Percentiles rank a stretch among this genome's conserved stretches.
Conservation (phyloP, 2,797 vertebrate genomes). For the Hyperoplus immaculatus region DNA sequence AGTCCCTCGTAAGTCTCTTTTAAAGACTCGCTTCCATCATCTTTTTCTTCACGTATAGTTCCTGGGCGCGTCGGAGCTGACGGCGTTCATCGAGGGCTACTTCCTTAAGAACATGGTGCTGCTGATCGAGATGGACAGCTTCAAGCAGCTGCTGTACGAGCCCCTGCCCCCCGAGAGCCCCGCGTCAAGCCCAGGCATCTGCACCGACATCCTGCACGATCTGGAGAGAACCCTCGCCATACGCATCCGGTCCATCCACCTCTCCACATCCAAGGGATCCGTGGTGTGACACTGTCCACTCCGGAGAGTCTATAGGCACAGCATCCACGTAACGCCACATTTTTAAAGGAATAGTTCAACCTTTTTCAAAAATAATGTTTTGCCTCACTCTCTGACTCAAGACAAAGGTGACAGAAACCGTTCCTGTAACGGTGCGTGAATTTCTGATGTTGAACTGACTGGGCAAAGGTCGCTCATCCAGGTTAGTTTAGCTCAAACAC, state of each 20-base stretch:
- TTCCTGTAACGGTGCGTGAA: too few species aligned
- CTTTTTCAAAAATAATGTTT: not conserved
- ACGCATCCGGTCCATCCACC: conserved; percentile 97
- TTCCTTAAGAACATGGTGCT: conserved; percentile 99
- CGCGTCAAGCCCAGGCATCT: conserved; percentile 84
- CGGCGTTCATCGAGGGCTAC: conserved; percentile 96
- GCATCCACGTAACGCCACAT: conserved; percentile 59
- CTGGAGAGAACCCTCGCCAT: conserved; percentile 96
- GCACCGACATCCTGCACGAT: conserved; percentile 92
- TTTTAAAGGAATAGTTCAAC: conserved; percentile 25
- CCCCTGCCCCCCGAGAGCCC: conserved; percentile 88
- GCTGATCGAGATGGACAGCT: conserved; percentile 95
- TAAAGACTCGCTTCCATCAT: not conserved
- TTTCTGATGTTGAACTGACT: too few species aligned
- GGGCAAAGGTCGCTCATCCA: too few species aligned
- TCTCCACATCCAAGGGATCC: conserved; percentile 98
- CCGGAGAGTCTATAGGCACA: conserved; percentile 27
- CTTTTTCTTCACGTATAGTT: conserved; percentile 82
- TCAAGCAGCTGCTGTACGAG: conserved; percentile 97
- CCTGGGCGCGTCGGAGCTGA: conserved; percentile 93
- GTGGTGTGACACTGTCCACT: conserved; percentile 88
- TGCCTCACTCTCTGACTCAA: too few species aligned
- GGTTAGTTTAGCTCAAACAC: too few species aligned
- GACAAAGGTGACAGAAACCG: too few species aligned
- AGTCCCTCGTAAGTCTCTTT: too few species aligned